Percentiles rank a stretch among this genome's conserved stretches.
Evolutionary conservation across 2,113 vertebrate genomes (phyloP).

Genomic region (Tamias sibiricus): DNA sequence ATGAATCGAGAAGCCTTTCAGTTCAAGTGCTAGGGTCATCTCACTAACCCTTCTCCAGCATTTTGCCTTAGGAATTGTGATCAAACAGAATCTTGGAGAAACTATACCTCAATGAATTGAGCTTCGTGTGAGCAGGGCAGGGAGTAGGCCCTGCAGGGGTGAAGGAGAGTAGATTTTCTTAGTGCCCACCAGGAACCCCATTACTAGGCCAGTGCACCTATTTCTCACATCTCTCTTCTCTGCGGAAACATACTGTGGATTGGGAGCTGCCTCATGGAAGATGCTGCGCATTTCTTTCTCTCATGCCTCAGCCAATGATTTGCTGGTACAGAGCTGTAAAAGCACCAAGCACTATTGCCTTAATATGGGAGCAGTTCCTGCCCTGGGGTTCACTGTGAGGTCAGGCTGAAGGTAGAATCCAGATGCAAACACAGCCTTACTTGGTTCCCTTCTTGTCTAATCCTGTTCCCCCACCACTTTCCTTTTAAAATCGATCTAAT

Average conservation of each 20-base stretch:
- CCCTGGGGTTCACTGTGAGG: not conserved
- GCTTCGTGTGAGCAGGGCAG: not conserved
- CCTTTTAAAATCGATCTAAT: not conserved
- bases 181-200: too few species aligned
- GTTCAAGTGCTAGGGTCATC: not conserved
- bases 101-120: not conserved
- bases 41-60: not conserved
- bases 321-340: not conserved
- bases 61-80: not conserved
- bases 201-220: fast-evolving
- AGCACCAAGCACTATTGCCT: not conserved
- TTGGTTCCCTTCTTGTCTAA: not conserved
- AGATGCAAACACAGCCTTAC: not conserved
- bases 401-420: not conserved
- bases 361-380: not conserved
- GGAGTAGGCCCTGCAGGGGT: fast-evolving
- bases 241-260: not conserved
- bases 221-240: not conserved
- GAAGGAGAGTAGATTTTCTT: too few species aligned
- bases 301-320: not conserved
- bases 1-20: fast-evolving
- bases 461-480: not conserved
- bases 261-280: not conserved
- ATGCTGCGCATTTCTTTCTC: not conserved
- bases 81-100: not conserved